A percentile compares a stretch with the other conserved stretches of the same genome.
These are phyloP conservation scores for Calliphora vomitoria DNA, from an alignment of 2,888 invertebrate species.

Conservation along the genomic window DNA sequence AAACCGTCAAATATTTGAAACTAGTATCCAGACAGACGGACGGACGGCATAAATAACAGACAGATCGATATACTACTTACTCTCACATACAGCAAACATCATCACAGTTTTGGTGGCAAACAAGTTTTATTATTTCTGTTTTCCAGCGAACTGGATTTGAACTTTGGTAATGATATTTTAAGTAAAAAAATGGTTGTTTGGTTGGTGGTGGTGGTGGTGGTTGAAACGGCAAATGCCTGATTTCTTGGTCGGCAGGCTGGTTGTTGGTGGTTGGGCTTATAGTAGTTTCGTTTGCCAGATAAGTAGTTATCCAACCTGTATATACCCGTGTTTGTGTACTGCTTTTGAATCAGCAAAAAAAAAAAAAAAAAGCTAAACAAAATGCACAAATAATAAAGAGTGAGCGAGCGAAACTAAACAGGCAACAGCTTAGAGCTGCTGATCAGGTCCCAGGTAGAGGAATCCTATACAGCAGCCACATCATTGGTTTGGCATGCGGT, in stretches of 20 bases:
- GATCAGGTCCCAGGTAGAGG: slow-evolving; percentile 64
- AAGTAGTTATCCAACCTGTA: slow-evolving; percentile 61
- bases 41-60: slow-evolving; percentile 8
- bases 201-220: neutral
- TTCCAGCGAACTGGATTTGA: slow-evolving; percentile 71
- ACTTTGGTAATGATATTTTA: slow-evolving; percentile 71
- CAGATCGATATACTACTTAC: slow-evolving; percentile 33
- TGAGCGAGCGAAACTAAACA: slow-evolving; percentile 28
- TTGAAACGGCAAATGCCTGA: slow-evolving; percentile 45
- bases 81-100: slow-evolving; percentile 4
- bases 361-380: slow-evolving; percentile 26
- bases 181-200: no score
- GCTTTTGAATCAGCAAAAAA: neutral
- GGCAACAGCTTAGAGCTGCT: slow-evolving; percentile 75
- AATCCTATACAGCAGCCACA: slow-evolving; percentile 62
- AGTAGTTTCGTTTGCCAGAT: slow-evolving; percentile 38
- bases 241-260: slow-evolving; percentile 38
- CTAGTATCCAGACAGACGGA: slow-evolving; percentile 46
- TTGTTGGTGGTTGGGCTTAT: slow-evolving; percentile 40
- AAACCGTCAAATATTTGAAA: slow-evolving; percentile 55
- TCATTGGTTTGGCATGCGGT: slow-evolving; percentile 61
- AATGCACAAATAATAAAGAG: slow-evolving; percentile 6
- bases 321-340: neutral
- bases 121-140: slow-evolving; percentile 70
- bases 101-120: slow-evolving; percentile 64